A percentile compares a stretch with the other conserved stretches of the same genome.
These are phyloP conservation scores for Echeneis naucrates DNA, from an alignment of 2,797 vertebrate genomes.

Conservation along the genomic window DNA sequence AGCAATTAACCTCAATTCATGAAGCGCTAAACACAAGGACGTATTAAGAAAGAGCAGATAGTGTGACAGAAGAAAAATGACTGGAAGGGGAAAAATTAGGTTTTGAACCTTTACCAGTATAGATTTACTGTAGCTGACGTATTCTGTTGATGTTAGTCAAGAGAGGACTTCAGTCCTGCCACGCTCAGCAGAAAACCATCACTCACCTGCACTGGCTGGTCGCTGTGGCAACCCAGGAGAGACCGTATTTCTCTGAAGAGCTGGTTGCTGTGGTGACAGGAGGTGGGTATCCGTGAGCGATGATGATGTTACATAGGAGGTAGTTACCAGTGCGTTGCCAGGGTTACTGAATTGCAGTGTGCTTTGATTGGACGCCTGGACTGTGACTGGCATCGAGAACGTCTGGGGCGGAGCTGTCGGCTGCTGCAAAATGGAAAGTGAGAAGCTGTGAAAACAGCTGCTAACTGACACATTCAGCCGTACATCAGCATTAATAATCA, in stretches of 20 bases:
- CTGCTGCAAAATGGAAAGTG: constrained; percentile 76
- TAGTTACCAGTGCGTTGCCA: constrained; percentile 93
- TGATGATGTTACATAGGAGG: constrained; percentile 96
- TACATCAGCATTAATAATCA: background rate
- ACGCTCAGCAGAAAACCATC: constrained; percentile 26
- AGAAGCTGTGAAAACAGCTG: constrained; percentile 13
- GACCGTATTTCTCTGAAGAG: constrained; percentile 94
- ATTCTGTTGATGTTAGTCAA: constrained; percentile 8
- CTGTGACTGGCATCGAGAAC: constrained; percentile 97
- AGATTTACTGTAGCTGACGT: background rate
- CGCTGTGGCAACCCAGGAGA: constrained; percentile 96
- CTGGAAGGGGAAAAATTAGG: background rate
- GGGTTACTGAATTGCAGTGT: constrained; percentile 97
- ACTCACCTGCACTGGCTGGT: constrained; percentile 95
- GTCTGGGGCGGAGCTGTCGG: constrained; percentile 92
- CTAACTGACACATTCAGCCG: constrained; percentile 1
- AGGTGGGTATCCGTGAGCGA: constrained; percentile 93
- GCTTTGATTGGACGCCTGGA: constrained; percentile 94
- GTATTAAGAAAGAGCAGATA: constrained; percentile 4
- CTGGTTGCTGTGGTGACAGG: constrained; percentile 94
- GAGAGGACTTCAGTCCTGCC: background rate
- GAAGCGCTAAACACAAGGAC: background rate
- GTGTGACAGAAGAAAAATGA: background rate
- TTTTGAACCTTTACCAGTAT: background rate
- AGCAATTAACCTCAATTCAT: background rate